These are phyloP conservation scores for Linnaemya vulpina DNA, from an alignment of 2,888 invertebrate genomes.

Conservation along the genomic window DNA sequence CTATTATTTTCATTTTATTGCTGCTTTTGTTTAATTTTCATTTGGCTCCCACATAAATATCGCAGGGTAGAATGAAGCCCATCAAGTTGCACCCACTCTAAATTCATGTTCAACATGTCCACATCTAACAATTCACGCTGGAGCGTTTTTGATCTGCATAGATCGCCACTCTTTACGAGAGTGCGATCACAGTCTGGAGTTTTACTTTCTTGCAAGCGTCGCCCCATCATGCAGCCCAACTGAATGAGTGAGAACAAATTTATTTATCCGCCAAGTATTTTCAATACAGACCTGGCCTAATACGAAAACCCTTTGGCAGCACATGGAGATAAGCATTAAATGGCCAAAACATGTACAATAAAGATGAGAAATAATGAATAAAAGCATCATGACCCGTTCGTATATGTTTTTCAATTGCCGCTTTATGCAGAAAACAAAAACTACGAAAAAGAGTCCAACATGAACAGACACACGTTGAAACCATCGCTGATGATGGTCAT, in stretches of 20 bases:
- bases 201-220: too few species aligned
- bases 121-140: too few species aligned
- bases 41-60: too few species aligned
- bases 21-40: slow-evolving; percentile 9
- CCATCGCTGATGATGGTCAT: slow-evolving; percentile 64
- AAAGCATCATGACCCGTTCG: neutral
- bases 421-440: slow-evolving; percentile 22
- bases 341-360: neutral
- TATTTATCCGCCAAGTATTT: too few species aligned
- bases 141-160: too few species aligned
- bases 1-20: slow-evolving; percentile 13
- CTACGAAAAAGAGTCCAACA: neutral
- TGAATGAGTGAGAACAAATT: too few species aligned
- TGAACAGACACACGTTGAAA: slow-evolving; percentile 53
- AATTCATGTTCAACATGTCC: too few species aligned
- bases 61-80: too few species aligned
- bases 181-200: too few species aligned
- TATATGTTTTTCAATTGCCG: slow-evolving; percentile 8
- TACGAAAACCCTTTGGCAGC: neutral
- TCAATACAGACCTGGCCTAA: neutral
- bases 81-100: too few species aligned
- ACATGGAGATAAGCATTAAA: neutral
- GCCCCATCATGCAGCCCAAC: too few species aligned
- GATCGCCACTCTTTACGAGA: too few species aligned
- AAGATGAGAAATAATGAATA: slow-evolving; percentile 1